phyloP scores from a whole-genome alignment of 2,113 vertebrate genomes.

The Nyctereutes procyonoides region DNA sequence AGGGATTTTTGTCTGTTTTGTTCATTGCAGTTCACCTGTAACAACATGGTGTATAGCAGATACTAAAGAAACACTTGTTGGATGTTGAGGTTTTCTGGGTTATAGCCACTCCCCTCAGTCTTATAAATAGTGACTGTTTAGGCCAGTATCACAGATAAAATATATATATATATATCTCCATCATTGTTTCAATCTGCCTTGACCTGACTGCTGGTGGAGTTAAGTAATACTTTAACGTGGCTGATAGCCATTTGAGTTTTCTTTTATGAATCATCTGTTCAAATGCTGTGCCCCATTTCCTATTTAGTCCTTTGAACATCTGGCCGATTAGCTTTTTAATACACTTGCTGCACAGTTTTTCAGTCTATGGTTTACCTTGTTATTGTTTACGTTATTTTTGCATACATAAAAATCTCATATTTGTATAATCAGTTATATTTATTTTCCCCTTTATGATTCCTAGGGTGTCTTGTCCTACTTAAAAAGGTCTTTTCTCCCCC shows the following conservation, averaged over 20 bases:
- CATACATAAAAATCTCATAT: slow-evolving; percentile 12
- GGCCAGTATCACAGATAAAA: not conserved
- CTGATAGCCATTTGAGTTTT: slow-evolving; percentile 15
- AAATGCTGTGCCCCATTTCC: slow-evolving; percentile 23
- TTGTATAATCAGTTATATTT: slow-evolving; percentile 30
- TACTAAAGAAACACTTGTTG: not conserved
- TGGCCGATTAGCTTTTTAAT: slow-evolving; percentile 27
- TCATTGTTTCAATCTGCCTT: not conserved
- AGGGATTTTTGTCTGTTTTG: slow-evolving; percentile 21
- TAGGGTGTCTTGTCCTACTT: slow-evolving; percentile 36
- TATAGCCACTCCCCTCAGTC: not conserved
- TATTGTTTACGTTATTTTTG: slow-evolving; percentile 23
- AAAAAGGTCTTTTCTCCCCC: not conserved
- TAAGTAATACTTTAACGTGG: not conserved
- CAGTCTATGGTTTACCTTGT: slow-evolving; percentile 20
- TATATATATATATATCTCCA: not conserved
- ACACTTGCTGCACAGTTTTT: slow-evolving; percentile 10
- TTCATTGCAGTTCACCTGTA: not conserved
- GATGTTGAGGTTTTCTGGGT: not conserved
- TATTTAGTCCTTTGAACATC: slow-evolving; percentile 11
- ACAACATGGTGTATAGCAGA: not conserved
- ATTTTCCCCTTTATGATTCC: not conserved
- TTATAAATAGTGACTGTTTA: not conserved
- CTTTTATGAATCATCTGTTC: not conserved
- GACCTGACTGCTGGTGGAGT: not conserved